Conservation (phyloP, 2,113 vertebrate genomes). For the Colaptes auratus region DNA sequence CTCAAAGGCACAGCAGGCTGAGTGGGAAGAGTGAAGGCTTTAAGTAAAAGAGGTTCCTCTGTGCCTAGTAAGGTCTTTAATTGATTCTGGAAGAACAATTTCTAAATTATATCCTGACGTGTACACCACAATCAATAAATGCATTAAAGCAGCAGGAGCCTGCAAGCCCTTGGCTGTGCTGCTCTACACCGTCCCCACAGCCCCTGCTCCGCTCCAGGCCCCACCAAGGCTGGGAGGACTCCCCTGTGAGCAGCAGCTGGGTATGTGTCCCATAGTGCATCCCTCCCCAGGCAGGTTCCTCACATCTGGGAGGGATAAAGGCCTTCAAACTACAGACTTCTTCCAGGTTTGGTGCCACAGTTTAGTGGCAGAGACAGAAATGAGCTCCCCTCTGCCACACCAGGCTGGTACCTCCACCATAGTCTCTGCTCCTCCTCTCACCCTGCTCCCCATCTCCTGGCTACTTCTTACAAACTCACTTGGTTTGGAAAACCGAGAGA, state of each 20-base stretch:
- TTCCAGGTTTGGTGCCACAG: not conserved
- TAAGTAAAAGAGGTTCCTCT: not conserved
- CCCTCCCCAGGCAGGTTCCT: not conserved
- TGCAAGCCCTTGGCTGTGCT: not conserved
- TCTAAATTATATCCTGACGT: slow-evolving; percentile 47
- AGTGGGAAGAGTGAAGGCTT: not conserved
- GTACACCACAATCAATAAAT: slow-evolving; percentile 11
- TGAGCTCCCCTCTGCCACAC: not conserved
- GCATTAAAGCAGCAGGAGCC: slow-evolving; percentile 31
- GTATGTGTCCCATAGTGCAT: not conserved
- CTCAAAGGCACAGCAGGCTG: not conserved
- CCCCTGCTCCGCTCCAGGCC: accelerated
- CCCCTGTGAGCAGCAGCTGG: not conserved
- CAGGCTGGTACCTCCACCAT: not conserved
- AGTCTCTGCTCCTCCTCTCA: not conserved
- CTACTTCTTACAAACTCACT: not conserved
- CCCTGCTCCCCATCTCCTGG: not conserved
- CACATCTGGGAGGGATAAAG: not conserved
- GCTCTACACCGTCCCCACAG: not conserved
- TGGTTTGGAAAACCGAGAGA: not conserved
- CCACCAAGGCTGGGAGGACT: accelerated
- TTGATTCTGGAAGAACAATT: slow-evolving; percentile 58
- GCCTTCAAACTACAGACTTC: accelerated
- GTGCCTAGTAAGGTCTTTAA: slow-evolving; percentile 34
- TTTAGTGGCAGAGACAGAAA: not conserved